Conservation (phyloP, 2,797 vertebrate genomes). For the Ptychadena robeensis region DNA sequence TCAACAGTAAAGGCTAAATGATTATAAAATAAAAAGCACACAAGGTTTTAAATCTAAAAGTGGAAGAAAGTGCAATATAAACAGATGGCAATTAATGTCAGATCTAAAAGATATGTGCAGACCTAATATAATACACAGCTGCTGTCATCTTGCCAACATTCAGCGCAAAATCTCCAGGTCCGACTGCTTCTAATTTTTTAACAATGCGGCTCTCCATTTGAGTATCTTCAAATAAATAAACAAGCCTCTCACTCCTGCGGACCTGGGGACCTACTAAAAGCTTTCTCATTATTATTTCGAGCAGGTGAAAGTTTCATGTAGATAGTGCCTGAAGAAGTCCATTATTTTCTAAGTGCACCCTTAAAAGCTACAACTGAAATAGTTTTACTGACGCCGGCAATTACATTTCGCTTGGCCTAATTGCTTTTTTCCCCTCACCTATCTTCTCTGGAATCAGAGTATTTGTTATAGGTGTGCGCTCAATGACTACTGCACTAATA, state of each 20-base stretch:
- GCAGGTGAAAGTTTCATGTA: not conserved
- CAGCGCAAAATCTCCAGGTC: not conserved
- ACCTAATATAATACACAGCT: not conserved
- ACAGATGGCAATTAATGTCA: slow-evolving; percentile 10
- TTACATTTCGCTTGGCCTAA: slow-evolving; percentile 13
- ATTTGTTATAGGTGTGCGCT: not conserved
- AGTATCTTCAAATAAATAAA: slow-evolving; percentile 1
- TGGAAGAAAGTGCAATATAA: not conserved
- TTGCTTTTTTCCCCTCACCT: not conserved
- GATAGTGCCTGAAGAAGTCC: slow-evolving; percentile 7
- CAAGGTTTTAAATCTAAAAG: not conserved
- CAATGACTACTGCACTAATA: not conserved
- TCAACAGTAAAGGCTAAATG: not conserved
- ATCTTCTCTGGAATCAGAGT: slow-evolving; percentile 10
- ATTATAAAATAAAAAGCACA: not conserved
- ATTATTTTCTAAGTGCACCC: slow-evolving; percentile 18
- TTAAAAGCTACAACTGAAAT: slow-evolving; percentile 25
- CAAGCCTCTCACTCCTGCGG: not conserved
- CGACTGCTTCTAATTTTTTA: not conserved
- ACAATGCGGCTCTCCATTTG: not conserved
- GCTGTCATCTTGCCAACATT: not conserved
- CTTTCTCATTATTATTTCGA: slow-evolving; percentile 21
- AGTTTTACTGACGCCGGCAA: slow-evolving; percentile 1
- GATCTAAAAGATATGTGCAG: not conserved
- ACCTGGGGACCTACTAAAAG: slow-evolving; percentile 19